Evolutionary conservation across 2,797 vertebrate genomes (phyloP).

Genomic region (Xyrichtys novacula): DNA sequence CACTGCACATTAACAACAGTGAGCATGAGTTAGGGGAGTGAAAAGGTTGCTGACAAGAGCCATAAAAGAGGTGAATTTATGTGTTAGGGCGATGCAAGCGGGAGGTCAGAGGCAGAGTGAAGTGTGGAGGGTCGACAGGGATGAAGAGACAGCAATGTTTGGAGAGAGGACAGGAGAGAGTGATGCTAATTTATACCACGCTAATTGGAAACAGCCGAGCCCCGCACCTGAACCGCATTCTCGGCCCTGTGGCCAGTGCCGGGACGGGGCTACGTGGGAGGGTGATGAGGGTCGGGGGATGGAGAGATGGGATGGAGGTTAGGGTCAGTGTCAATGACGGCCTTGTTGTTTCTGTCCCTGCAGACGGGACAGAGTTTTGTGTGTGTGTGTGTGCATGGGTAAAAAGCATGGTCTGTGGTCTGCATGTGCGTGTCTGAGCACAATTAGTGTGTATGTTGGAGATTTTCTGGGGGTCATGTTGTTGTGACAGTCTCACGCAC

Average conservation of each 20-base stretch:
- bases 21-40: constrained; percentile 70
- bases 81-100: constrained; percentile 61
- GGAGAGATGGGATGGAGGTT: constrained; percentile 58
- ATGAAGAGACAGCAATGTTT: constrained; percentile 82
- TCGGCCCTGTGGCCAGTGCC: constrained; percentile 51
- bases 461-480: constrained; percentile 70
- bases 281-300: constrained; percentile 69
- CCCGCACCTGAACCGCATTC: constrained; percentile 86
- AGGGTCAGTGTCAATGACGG: constrained; percentile 82
- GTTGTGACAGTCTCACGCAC: constrained; percentile 78
- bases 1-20: constrained; percentile 54
- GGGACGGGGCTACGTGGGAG: constrained; percentile 71
- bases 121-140: constrained; percentile 80
- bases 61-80: constrained; percentile 84
- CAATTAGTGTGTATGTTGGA: constrained; percentile 69
- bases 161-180: constrained; percentile 79
- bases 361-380: constrained; percentile 57
- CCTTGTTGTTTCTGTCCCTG: constrained; percentile 79
- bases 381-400: constrained; percentile 30
- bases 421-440: constrained; percentile 47
- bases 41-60: constrained; percentile 78
- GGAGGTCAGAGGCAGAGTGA: constrained; percentile 79
- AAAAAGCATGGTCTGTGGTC: constrained; percentile 18
- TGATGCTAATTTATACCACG: constrained; percentile 83
- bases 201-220: constrained; percentile 87